phyloP scores from a whole-genome alignment of 1,140 invertebrate genomes.

The Trichonephila clavata region DNA sequence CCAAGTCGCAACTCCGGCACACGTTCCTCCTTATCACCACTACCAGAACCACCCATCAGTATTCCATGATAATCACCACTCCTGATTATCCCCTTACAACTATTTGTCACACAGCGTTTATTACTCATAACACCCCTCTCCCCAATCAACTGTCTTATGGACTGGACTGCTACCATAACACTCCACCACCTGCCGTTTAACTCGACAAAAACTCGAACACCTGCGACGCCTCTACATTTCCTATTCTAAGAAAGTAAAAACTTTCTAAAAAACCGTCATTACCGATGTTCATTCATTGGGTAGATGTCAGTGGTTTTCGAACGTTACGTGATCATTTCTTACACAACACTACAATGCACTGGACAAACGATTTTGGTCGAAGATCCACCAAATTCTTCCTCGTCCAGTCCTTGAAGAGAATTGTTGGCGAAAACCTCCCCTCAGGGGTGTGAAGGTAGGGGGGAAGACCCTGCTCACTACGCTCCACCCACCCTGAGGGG shows the following conservation, averaged over 20 bases:
- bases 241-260: not conserved
- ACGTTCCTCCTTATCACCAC: not conserved
- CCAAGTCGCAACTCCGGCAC: not conserved
- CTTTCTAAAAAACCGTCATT: not conserved
- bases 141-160: not conserved
- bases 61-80: not conserved
- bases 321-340: not conserved
- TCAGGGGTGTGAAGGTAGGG: conserved; percentile 13
- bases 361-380: not conserved
- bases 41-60: not conserved
- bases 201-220: not conserved
- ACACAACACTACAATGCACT: not conserved
- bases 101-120: conserved; percentile 31
- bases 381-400: not conserved
- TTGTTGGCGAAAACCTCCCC: conserved; percentile 11
- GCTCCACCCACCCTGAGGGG: conserved; percentile 65
- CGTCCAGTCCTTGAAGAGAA: not conserved
- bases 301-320: not conserved
- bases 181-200: conserved; percentile 17
- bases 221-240: not conserved
- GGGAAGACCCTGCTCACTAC: conserved; percentile 21
- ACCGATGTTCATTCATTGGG: conserved; percentile 26
- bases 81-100: not conserved
- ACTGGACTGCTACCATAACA: not conserved
- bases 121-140: not conserved